Evolutionary conservation across 2,113 vertebrate species (phyloP).

Genomic region (Vidua macroura): DNA sequence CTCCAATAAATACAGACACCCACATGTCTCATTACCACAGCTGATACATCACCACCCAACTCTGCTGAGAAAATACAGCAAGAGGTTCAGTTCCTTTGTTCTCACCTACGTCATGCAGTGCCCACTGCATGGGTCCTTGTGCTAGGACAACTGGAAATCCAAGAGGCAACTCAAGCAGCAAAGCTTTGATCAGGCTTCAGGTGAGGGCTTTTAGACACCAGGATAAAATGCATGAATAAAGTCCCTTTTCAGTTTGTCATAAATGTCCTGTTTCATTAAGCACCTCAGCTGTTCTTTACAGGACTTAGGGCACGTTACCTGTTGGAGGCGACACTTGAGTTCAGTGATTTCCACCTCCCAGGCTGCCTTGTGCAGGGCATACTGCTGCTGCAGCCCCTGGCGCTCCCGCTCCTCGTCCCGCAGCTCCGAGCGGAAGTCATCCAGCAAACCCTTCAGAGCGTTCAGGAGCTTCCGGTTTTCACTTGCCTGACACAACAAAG

Average conservation of each 20-base stretch:
- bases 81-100: not conserved
- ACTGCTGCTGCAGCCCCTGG: conserved; percentile 85
- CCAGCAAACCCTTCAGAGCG: conserved; percentile 84
- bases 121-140: not conserved
- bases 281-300: not conserved
- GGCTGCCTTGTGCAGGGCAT: conserved; percentile 87
- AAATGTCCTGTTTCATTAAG: not conserved
- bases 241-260: not conserved
- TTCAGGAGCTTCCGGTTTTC: conserved; percentile 86
- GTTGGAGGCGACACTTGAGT: conserved; percentile 83
- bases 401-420: conserved; percentile 82
- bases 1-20: not conserved
- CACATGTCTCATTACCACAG: not conserved
- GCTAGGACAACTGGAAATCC: not conserved
- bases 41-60: not conserved
- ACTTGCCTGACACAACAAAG: conserved; percentile 72
- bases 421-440: conserved; percentile 88
- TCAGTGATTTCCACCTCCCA: conserved; percentile 90
- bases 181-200: not conserved
- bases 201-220: not conserved
- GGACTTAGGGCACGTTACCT: conserved; percentile 65
- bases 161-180: not conserved
- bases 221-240: not conserved
- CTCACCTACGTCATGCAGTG: fast-evolving
- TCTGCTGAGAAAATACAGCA: not conserved